These are phyloP conservation scores for Fulica atra DNA, from an alignment of 2,113 vertebrate species.

Conservation along the genomic window DNA sequence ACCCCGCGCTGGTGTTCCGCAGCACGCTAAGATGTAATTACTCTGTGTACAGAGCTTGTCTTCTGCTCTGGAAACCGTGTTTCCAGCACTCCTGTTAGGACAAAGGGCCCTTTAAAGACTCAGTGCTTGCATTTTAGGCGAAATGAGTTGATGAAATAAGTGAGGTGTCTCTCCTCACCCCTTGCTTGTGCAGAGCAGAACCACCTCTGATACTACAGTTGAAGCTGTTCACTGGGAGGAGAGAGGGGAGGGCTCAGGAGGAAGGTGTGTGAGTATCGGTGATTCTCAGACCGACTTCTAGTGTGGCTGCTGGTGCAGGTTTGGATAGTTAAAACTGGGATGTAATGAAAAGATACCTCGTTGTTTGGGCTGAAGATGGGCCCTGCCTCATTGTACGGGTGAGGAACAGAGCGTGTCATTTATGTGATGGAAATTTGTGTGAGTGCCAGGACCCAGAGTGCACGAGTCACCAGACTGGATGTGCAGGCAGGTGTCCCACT, in stretches of 20 bases:
- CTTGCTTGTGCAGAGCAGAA: neutral
- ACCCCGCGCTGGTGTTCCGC: constrained; percentile 69
- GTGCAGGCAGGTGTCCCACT: neutral
- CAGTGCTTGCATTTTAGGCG: neutral
- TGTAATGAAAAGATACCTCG: neutral
- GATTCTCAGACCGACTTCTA: neutral
- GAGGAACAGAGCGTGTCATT: neutral
- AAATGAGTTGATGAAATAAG: neutral
- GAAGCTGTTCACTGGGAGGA: neutral
- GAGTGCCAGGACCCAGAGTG: neutral
- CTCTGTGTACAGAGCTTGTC: constrained; percentile 49
- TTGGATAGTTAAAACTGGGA: neutral
- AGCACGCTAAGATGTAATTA: constrained; percentile 73
- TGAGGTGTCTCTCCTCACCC: neutral
- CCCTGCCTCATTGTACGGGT: neutral
- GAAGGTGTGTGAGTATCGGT: neutral
- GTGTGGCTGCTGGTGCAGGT: neutral
- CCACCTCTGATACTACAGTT: neutral
- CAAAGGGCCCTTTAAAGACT: neutral
- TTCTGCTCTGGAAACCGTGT: constrained; percentile 57
- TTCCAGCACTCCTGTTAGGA: constrained; percentile 45
- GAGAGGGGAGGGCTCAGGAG: neutral
- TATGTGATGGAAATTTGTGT: neutral
- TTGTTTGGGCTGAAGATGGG: neutral
- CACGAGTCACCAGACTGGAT: fast-evolving